Percentiles rank a stretch among this genome's conserved stretches.
phyloP scores from a whole-genome alignment of 2,113 vertebrate species.

The Pygoscelis adeliae region DNA sequence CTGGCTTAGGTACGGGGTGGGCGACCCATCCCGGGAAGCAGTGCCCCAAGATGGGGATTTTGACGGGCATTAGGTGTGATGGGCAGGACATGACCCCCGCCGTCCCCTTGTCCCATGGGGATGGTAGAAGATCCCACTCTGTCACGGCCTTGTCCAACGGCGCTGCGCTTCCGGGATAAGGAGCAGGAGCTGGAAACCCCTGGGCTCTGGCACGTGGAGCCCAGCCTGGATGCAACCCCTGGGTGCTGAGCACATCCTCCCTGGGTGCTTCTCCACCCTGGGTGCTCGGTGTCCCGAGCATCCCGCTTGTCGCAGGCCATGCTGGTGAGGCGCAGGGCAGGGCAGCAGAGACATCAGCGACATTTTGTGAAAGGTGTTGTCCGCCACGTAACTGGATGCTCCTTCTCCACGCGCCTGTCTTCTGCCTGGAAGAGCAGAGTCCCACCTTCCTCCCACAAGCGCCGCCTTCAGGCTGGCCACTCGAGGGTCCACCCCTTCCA shows the following conservation, averaged over 20 bases:
- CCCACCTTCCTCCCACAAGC: background rate
- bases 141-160: background rate
- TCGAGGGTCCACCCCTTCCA: fast-evolving
- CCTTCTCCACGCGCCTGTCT: fast-evolving
- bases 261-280: background rate
- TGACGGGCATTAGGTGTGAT: background rate
- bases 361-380: background rate
- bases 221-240: background rate
- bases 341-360: background rate
- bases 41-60: background rate
- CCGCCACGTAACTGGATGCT: fast-evolving
- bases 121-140: background rate
- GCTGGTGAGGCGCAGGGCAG: background rate
- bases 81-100: fast-evolving
- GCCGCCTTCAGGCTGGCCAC: background rate
- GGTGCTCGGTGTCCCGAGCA: background rate
- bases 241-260: background rate
- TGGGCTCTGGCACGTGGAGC: fast-evolving
- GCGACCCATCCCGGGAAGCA: background rate
- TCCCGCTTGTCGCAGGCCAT: background rate
- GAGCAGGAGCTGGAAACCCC: background rate
- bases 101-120: background rate
- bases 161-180: background rate
- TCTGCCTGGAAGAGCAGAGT: background rate
- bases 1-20: background rate